A percentile compares a stretch with the other conserved stretches of the same genome.
Evolutionary conservation across 2,888 invertebrate species (phyloP).

Genomic region (Brachyopa scutellaris): DNA sequence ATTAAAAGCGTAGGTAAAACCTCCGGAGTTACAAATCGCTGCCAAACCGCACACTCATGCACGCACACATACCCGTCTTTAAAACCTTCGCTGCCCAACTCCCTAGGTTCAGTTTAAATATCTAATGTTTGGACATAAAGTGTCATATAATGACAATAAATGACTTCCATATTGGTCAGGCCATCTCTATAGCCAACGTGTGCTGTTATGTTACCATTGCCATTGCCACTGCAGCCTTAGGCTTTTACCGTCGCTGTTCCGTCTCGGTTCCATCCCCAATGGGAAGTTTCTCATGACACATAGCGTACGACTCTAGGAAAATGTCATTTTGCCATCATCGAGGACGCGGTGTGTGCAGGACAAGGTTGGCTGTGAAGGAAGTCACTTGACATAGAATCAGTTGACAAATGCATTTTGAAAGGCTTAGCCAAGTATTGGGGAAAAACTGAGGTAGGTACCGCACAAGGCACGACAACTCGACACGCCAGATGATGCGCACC

Average conservation of each 20-base stretch:
- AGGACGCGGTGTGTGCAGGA: conserved; percentile 44
- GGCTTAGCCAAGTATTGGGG: conserved; percentile 70
- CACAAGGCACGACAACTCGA: conserved; percentile 38
- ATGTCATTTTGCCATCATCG: conserved; percentile 65
- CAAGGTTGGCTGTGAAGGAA: conserved; percentile 49
- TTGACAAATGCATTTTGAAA: conserved; percentile 71
- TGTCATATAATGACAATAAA: conserved; percentile 74
- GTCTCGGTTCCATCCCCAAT: not conserved
- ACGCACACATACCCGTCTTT: conserved; percentile 3
- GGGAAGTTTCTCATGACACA: conserved; percentile 45
- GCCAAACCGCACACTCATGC: conserved; percentile 52
- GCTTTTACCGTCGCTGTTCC: conserved; percentile 1
- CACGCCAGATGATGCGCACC: conserved; percentile 42
- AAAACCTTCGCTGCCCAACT: not conserved
- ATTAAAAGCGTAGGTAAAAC: conserved; percentile 72
- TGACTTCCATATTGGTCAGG: conserved; percentile 72
- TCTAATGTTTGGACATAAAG: conserved; percentile 74
- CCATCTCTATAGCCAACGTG: conserved; percentile 54
- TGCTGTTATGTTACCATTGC: conserved; percentile 40
- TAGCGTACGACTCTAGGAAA: conserved; percentile 26
- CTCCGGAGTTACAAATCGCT: conserved; percentile 66
- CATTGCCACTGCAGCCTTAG: conserved; percentile 39
- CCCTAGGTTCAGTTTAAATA: conserved; percentile 65
- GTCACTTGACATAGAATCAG: conserved; percentile 70
- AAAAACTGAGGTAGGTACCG: conserved; percentile 51